These are phyloP conservation scores for Julus scandinavius DNA, from an alignment of 2,888 invertebrate genomes.

Conservation along the genomic window DNA sequence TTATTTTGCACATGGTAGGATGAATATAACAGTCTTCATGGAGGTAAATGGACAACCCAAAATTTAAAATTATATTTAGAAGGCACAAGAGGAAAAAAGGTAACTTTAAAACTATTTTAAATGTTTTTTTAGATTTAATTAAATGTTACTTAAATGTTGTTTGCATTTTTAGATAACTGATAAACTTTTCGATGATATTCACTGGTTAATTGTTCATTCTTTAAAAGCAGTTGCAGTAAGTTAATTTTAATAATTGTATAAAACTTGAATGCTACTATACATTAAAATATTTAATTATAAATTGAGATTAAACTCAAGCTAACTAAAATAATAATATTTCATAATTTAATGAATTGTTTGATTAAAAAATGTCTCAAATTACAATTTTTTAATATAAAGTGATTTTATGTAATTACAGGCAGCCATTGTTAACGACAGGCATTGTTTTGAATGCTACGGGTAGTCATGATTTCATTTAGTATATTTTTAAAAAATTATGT, in stretches of 20 bases:
- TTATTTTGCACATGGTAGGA: slow-evolving; percentile 70
- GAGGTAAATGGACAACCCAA: slow-evolving; percentile 93
- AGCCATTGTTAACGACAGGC: slow-evolving; percentile 91
- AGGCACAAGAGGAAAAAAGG: slow-evolving; percentile 87
- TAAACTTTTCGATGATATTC: slow-evolving; percentile 82
- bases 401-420: slow-evolving; percentile 61
- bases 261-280: too few species aligned
- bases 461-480: slow-evolving; percentile 58
- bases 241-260: slow-evolving; percentile 47
- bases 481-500: too few species aligned
- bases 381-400: background rate
- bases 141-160: background rate
- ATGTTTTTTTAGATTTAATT: background rate
- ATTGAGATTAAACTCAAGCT: too few species aligned
- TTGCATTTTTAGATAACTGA: slow-evolving; percentile 72
- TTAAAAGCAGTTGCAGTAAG: slow-evolving; percentile 87
- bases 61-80: slow-evolving; percentile 90
- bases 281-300: too few species aligned
- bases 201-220: slow-evolving; percentile 85
- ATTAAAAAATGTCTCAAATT: background rate
- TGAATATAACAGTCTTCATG: slow-evolving; percentile 93
- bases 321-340: too few species aligned
- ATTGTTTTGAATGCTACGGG: slow-evolving; percentile 94
- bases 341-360: background rate
- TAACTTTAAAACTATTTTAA: slow-evolving; percentile 63